Evolutionary conservation across 2,888 invertebrate species (phyloP), one percentile per base, ranked within the genome.

Genomic region (Tenthredo notha): DNA sequence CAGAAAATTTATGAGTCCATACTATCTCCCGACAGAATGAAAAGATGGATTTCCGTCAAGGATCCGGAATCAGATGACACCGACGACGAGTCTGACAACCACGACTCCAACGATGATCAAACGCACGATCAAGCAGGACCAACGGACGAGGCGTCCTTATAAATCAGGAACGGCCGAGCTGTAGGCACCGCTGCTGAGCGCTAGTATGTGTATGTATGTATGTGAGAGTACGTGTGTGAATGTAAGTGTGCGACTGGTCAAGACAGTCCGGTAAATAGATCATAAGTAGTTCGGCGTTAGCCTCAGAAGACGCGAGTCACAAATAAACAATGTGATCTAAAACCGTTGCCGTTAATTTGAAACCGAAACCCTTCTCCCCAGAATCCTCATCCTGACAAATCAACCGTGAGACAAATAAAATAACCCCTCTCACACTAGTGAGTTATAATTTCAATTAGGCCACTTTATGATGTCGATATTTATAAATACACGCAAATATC

Each of bases 1-100:
- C 85, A 85, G 18, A 86, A 83, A 58, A 84, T 84, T 33, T 86
- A 86, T 21, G 84, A 84, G 1, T 43, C 85, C 67, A 47, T 86
- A 61, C 47, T 85, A 25, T 84, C 86, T 4, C 86, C 85, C 6
- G 86, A 86, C n/a, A 29, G 86, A 21, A 47, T 84, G 21, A 85
- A 86, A 50, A 74, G 7, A 33, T 86, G 84, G 74, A 15, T 85
- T 40, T 43, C 47, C 67, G 47, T 70, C 1, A 70, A 70, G n/a
- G 33, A 29, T 15, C 70, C 37, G 33, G 70, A 33, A 15, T 67
- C 37, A 67, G 84, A 84, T 33, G 84, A 84, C 15, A 40, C 65
- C 29, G 85, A 84, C 33, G 84, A 84, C 40, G 72, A 78, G 54
- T 47, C 61, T 18, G 85, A 85, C 29, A 65, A n/a, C n/a, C n/a